Conservation (phyloP, 1,140 invertebrate genomes). For the Zaprionus kolodkinae region DNA sequence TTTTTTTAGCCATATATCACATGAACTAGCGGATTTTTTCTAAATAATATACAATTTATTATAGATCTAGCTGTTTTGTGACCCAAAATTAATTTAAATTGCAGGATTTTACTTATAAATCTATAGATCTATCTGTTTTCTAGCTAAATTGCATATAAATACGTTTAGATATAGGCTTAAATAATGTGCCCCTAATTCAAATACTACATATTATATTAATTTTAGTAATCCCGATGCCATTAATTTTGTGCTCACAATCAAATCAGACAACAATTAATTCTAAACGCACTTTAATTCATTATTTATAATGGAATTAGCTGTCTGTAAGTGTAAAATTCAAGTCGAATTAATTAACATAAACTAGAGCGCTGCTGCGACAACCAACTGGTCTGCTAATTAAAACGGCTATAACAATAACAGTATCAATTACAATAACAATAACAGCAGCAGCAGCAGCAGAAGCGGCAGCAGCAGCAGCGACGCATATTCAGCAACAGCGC, state of each 20-base stretch:
- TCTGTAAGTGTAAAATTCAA: background rate
- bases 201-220: background rate
- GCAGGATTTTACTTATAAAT: background rate
- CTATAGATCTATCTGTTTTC: no score
- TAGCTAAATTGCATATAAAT: no score
- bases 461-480: slow-evolving; percentile 3
- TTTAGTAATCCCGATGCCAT: background rate
- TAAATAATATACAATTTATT: no score
- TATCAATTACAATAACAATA: slow-evolving; percentile 12
- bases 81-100: no score
- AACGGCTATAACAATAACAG: slow-evolving; percentile 19
- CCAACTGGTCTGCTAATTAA: slow-evolving; percentile 24
- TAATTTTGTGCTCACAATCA: background rate
- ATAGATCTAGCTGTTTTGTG: no score
- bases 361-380: background rate
- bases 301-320: background rate
- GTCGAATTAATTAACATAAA: background rate
- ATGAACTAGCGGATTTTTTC: no score
- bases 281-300: background rate
- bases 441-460: slow-evolving; percentile 1
- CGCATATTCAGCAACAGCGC: slow-evolving; percentile 3
- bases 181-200: background rate
- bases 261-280: background rate
- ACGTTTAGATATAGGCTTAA: background rate
- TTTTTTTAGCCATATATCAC: no score